Conservation (phyloP, 2,888 invertebrate species). For the Lepidocyrtinus sp. region DNA sequence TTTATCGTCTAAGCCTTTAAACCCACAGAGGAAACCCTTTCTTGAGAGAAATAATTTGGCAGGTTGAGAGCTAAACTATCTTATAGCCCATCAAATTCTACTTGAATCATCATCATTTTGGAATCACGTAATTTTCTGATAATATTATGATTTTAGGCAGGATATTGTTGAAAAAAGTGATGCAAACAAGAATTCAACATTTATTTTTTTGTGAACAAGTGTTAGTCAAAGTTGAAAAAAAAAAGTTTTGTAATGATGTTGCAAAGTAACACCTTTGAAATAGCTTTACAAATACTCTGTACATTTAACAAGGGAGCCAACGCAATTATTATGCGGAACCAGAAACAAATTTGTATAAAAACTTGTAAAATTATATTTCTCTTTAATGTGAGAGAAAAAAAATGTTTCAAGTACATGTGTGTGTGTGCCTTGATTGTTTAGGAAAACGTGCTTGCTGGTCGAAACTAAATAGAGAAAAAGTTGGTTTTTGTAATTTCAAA, state of each 20-base stretch:
- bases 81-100: constrained; percentile 3
- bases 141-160: neutral
- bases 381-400: no score
- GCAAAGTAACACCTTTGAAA: neutral
- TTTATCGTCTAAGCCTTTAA: neutral
- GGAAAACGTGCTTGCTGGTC: constrained; percentile 5
- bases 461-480: neutral
- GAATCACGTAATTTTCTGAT: constrained; percentile 15
- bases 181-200: neutral
- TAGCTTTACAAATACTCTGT: neutral
- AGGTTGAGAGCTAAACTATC: neutral
- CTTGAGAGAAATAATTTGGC: neutral
- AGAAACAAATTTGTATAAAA: constrained; percentile 3
- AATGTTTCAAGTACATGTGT: neutral
- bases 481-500: constrained; percentile 23
- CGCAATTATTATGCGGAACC: constrained; percentile 5
- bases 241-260: constrained; percentile 17
- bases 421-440: constrained; percentile 15
- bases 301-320: neutral
- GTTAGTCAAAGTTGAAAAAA: neutral
- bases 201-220: constrained; percentile 5
- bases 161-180: constrained; percentile 10
- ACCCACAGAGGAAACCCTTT: neutral
- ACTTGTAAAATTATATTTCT: neutral
- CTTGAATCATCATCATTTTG: neutral